Base-by-base conservation (phyloP, 1,140 invertebrate species). In the Agrilus planipennis region DNA sequence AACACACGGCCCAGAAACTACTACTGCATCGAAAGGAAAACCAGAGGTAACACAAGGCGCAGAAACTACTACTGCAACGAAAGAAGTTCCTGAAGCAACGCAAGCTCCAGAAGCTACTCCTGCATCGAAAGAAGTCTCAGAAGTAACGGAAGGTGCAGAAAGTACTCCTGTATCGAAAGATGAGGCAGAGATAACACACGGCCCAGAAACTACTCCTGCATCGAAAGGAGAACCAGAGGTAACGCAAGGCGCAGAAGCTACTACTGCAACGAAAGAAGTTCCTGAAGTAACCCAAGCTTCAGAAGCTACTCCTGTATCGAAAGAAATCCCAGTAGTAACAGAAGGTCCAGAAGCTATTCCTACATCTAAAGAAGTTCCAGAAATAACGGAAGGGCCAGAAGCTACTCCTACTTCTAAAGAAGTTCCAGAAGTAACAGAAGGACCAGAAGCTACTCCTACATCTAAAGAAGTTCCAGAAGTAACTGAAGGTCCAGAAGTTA, bases 271-370 rank as follows among this genome's bases (percentile, higher is more conserved):
- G 14, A 32, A 49, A 42, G 15, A 28, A 1, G 35, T 28, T 15
- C 43, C 45, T 23, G 38, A 45, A 29, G 25, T 42, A 39, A 19
- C 34, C 47, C 27, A 50, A 49, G 18, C 3, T 9, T 11, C n/a
- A 38, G n/a, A 25, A 15, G 4, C 9, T 9, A 3, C 1, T 15
- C n/a, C 14, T 34, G 7, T 19, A 12, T 10, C 15, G 20, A 15
- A 36, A 20, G 18, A 36, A 22, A 12, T 12, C 4, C 34, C 9
- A 12, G 34, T 22, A 36, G 12, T 17, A 27, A 12, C 22, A 38
- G 34, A 21, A 6, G 19, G 16, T 22, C 6, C 34, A 10, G 2
- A 14, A 3, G 18, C 7, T 27, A 27, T 7, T 27, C n/a, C 23
- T 7, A 27, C 23, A 27, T 27, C 23, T 9, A 27, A n/a, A 27